phyloP scores from a whole-genome alignment of 2,888 invertebrate genomes.

The Paralinhomoeus sp. region DNA sequence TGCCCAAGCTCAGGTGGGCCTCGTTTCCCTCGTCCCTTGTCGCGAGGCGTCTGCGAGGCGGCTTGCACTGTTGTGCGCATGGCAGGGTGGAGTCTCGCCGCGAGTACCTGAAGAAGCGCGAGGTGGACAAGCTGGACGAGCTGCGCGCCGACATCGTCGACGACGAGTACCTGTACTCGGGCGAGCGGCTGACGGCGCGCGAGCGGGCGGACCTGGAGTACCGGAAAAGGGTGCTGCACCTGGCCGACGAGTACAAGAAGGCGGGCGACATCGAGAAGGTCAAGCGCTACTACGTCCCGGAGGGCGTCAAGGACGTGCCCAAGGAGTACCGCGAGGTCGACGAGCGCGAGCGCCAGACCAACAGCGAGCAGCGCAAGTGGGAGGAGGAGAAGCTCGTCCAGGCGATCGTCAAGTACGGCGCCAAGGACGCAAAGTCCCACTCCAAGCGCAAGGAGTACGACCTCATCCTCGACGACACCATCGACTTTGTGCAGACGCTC shows the following conservation, averaged over 20 bases:
- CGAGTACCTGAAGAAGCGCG: slow-evolving; percentile 78
- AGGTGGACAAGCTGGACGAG: slow-evolving; percentile 82
- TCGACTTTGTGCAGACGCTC: slow-evolving; percentile 68
- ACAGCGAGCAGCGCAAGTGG: slow-evolving; percentile 57
- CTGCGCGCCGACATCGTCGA: slow-evolving; percentile 79
- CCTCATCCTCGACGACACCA: slow-evolving; percentile 67
- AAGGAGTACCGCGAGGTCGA: slow-evolving; percentile 44
- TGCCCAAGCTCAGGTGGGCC: slow-evolving; percentile 71
- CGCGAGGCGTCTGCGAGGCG: no score
- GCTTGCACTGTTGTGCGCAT: no score
- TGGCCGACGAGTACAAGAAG: slow-evolving; percentile 83
- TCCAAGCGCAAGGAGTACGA: slow-evolving; percentile 50
- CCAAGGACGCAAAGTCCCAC: slow-evolving; percentile 46
- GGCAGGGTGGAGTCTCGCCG: slow-evolving; percentile 67
- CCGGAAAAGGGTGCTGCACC: slow-evolving; percentile 61
- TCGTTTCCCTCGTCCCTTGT: no score
- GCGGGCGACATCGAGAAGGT: slow-evolving; percentile 76
- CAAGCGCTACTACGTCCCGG: slow-evolving; percentile 80
- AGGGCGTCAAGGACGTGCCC: slow-evolving; percentile 32
- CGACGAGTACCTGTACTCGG: slow-evolving; percentile 80
- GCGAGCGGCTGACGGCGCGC: slow-evolving; percentile 57
- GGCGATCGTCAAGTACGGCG: slow-evolving; percentile 74
- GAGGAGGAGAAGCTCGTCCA: slow-evolving; percentile 86
- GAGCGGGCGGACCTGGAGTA: slow-evolving; percentile 64
- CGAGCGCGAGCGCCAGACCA: slow-evolving; percentile 43